Percentiles rank a stretch among this genome's conserved stretches.
phyloP scores from a whole-genome alignment of 2,797 vertebrate genomes.

The Menidia menidia region DNA sequence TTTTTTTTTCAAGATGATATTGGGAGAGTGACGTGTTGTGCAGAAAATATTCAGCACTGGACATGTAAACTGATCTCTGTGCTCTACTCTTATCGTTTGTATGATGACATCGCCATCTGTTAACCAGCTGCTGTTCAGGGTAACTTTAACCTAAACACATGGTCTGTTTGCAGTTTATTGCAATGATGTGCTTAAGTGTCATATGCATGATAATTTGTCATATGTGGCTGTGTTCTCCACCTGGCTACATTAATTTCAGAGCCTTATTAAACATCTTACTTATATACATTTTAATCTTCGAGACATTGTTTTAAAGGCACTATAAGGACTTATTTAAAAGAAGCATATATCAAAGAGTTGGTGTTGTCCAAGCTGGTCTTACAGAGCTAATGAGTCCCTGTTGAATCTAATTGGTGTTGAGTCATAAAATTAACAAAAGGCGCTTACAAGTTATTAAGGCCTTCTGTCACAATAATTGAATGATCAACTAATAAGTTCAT shows the following conservation, averaged over 20 bases:
- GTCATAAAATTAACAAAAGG: background rate
- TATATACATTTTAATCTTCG: background rate
- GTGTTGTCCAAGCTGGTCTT: background rate
- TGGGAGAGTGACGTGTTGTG: constrained; percentile 6
- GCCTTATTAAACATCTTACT: constrained; percentile 12
- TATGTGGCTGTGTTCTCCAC: constrained; percentile 23
- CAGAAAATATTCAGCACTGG: constrained; percentile 25
- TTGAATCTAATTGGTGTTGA: background rate
- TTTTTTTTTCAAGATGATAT: constrained; percentile 33
- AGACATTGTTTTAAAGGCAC: too few relatives aligned
- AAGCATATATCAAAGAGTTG: background rate
- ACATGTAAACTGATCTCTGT: constrained; percentile 40
- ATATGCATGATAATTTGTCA: constrained; percentile 8
- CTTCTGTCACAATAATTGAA: background rate
- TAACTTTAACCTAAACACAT: constrained; percentile 54
- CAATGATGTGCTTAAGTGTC: constrained; percentile 32
- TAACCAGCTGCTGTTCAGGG: constrained; percentile 67
- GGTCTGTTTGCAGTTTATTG: constrained; percentile 51
- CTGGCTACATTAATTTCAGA: constrained; percentile 11
- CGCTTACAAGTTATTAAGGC: background rate
- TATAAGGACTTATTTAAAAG: background rate
- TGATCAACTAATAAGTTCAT: constrained; percentile 3
- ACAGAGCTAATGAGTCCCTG: background rate
- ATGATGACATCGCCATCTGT: constrained; percentile 72
- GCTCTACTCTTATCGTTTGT: constrained; percentile 60